phyloP scores from a whole-genome alignment of 53 echinoderm and acorn worm genomes.

The Holothuria leucospilota region DNA sequence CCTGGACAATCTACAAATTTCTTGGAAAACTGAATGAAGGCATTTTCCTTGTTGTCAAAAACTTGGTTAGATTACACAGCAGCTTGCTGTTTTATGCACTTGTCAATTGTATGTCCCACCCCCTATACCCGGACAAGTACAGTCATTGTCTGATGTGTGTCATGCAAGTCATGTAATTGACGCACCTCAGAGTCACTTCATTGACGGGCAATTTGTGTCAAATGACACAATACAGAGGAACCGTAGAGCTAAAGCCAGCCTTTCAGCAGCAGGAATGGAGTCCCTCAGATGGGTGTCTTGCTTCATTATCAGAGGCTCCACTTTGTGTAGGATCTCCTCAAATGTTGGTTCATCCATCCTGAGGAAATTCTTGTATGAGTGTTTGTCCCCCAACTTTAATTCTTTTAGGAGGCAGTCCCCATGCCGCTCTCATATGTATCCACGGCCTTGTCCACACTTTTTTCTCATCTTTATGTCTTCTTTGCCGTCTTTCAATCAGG shows the following conservation, averaged over 20 bases:
- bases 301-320: conserved; percentile 3
- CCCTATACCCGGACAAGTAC: conserved; percentile 23
- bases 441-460: conserved; percentile 6
- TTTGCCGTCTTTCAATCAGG: conserved; percentile 3
- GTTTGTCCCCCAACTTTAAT: not conserved
- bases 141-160: conserved; percentile 2
- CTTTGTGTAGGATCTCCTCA: conserved; percentile 1
- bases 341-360: not conserved
- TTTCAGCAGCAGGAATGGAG: conserved; percentile 6
- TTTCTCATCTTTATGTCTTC: conserved; percentile 3
- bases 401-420: conserved; percentile 4
- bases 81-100: conserved; percentile 25
- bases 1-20: not conserved
- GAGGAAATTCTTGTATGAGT: conserved; percentile 11
- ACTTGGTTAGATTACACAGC: conserved; percentile 14
- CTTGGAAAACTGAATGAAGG: not conserved
- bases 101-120: conserved; percentile 22
- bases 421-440: conserved; percentile 9
- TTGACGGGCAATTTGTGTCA: too few relatives aligned
- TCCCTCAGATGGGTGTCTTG: conserved; percentile 20
- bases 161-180: not conserved
- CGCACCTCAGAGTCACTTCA: too few relatives aligned
- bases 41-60: conserved; percentile 10
- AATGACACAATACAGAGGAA: not conserved
- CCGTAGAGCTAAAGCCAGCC: conserved; percentile 22